These are phyloP conservation scores for Heliconius congener DNA, from an alignment of 1,140 invertebrate species.

Conservation along the genomic window DNA sequence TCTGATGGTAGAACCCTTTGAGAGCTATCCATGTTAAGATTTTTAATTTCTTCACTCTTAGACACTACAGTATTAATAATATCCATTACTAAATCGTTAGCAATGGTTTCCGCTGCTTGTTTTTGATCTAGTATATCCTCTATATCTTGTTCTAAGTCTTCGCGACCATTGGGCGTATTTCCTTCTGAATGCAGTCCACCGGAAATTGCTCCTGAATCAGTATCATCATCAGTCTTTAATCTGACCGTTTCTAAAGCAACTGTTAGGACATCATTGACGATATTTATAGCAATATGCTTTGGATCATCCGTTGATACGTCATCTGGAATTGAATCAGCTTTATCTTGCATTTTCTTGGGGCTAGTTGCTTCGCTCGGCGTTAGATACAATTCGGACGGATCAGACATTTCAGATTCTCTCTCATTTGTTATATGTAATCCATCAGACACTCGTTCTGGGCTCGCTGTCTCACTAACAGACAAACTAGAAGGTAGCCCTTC, in stretches of 20 bases:
- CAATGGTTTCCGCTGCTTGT: conserved; percentile 59
- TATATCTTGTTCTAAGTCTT: conserved; percentile 74
- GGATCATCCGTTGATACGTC: conserved; percentile 82
- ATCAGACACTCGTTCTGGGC: conserved; percentile 74
- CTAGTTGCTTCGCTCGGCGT: conserved; percentile 83
- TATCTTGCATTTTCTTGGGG: conserved; percentile 74
- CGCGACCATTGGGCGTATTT: conserved; percentile 74
- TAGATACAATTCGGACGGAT: conserved; percentile 83
- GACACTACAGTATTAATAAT: conserved; percentile 57
- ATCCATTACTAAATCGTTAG: conserved; percentile 63
- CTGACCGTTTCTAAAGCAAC: conserved; percentile 77
- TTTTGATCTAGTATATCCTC: conserved; percentile 67
- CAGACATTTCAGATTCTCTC: conserved; percentile 78
- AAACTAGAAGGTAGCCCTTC: conserved; percentile 78
- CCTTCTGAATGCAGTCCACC: conserved; percentile 72
- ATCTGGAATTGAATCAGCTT: conserved; percentile 80
- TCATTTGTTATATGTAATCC: conserved; percentile 59
- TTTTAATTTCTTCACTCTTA: conserved; percentile 50
- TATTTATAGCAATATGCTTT: conserved; percentile 74
- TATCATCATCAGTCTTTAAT: conserved; percentile 72
- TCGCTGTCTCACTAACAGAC: conserved; percentile 76
- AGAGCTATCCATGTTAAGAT: conserved; percentile 48
- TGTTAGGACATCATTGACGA: conserved; percentile 77
- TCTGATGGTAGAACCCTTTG: conserved; percentile 62
- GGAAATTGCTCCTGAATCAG: conserved; percentile 72